These are phyloP conservation scores for Chrysolina haemoptera DNA, from an alignment of 2,888 invertebrate genomes.

Conservation along the genomic window DNA sequence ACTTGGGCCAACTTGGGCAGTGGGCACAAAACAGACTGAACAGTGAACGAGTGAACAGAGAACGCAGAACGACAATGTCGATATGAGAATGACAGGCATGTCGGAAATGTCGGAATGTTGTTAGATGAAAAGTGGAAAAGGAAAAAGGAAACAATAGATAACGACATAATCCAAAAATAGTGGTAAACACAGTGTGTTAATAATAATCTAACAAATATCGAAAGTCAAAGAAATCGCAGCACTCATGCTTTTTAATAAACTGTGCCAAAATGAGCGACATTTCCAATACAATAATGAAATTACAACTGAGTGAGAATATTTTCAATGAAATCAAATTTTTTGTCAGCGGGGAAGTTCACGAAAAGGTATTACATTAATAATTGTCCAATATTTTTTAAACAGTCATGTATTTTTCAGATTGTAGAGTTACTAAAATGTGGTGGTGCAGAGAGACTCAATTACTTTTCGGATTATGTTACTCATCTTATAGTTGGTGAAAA, in stretches of 20 bases:
- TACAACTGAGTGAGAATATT: constrained; percentile 72
- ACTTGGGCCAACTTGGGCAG: too few relatives aligned
- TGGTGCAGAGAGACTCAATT: constrained; percentile 90
- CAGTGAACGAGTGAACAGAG: too few relatives aligned
- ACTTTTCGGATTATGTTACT: constrained; percentile 92
- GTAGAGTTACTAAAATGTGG: constrained; percentile 84
- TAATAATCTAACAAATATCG: background rate
- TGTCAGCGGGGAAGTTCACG: constrained; percentile 84
- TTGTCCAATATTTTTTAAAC: too few relatives aligned
- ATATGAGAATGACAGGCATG: too few relatives aligned
- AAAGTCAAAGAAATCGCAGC: too few relatives aligned
- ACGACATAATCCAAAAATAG: background rate
- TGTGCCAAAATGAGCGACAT: constrained; percentile 52
- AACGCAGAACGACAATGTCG: too few relatives aligned
- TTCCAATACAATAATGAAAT: constrained; percentile 23
- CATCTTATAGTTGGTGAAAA: constrained; percentile 92
- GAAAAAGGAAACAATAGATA: too few relatives aligned
- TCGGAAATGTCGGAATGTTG: too few relatives aligned
- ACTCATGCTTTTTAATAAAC: background rate
- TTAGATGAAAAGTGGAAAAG: too few relatives aligned
- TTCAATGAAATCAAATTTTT: constrained; percentile 90
- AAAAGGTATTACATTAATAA: constrained; percentile 72
- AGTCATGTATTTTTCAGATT: constrained; percentile 74
- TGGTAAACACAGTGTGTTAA: background rate
- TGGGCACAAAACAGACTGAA: too few relatives aligned